These are phyloP conservation scores for Melanargia galathea DNA, from an alignment of 2,888 invertebrate genomes.

Conservation along the genomic window DNA sequence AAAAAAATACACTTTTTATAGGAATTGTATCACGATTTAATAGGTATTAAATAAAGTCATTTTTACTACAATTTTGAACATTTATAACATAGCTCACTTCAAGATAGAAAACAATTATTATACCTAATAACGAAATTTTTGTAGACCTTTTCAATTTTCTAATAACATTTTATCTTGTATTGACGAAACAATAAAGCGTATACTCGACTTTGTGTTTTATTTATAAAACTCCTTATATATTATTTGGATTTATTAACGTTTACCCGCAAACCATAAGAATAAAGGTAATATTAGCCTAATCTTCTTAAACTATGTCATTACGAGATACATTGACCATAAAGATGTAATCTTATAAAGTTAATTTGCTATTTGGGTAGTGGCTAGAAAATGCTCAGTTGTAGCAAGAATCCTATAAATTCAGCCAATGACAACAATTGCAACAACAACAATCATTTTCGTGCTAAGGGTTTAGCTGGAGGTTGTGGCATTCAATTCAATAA, in stretches of 20 bases:
- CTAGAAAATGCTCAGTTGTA: no score
- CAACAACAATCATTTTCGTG: no score
- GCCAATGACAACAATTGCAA: no score
- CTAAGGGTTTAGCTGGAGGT: no score
- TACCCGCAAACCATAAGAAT: no score
- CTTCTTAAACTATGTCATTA: no score
- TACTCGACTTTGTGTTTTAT: constrained; percentile 37
- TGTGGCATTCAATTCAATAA: neutral
- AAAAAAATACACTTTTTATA: constrained; percentile 4
- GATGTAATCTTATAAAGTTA: no score
- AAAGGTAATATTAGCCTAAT: no score
- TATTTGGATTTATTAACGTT: no score
- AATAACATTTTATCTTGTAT: constrained; percentile 34
- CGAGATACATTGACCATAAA: no score
- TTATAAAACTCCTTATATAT: neutral
- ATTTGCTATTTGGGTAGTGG: no score
- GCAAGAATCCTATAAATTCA: no score
- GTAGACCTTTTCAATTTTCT: constrained; percentile 38
- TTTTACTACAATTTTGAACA: constrained; percentile 8
- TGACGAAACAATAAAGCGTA: constrained; percentile 35
- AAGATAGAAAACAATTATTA: constrained; percentile 15
- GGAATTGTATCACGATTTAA: constrained; percentile 7
- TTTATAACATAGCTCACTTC: constrained; percentile 12
- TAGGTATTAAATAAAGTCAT: neutral
- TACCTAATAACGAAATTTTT: constrained; percentile 26